Evolutionary conservation across 2,797 vertebrate genomes (phyloP).

Genomic region (Platalea minor): DNA sequence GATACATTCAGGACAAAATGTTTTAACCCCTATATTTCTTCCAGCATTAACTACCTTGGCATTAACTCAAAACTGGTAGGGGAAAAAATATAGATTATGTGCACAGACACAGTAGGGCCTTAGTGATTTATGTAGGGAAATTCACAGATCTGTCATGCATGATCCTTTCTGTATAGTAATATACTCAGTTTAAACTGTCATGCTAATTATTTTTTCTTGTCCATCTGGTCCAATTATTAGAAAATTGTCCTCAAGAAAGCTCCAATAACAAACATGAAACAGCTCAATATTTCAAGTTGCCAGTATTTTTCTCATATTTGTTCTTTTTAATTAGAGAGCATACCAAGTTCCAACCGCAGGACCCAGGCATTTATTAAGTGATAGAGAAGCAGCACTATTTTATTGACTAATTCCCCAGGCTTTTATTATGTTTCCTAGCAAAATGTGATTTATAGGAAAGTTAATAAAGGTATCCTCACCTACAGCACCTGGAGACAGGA

Average conservation of each 20-base stretch:
- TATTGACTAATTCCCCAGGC: slow-evolving; percentile 60
- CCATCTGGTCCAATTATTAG: slow-evolving; percentile 50
- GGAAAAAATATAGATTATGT: neutral
- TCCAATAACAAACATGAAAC: slow-evolving; percentile 36
- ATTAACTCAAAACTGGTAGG: neutral
- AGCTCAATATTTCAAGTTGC: slow-evolving; percentile 51
- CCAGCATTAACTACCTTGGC: neutral
- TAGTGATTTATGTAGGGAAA: slow-evolving; percentile 1
- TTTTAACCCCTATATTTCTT: slow-evolving; percentile 57
- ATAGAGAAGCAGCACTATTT: slow-evolving; percentile 39
- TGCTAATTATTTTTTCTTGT: slow-evolving; percentile 2
- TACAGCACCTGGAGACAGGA: slow-evolving; percentile 55
- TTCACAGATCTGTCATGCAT: neutral
- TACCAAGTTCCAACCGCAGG: neutral
- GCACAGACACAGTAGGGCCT: neutral
- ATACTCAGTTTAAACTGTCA: slow-evolving; percentile 16
- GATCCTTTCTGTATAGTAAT: neutral
- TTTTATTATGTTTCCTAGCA: slow-evolving; percentile 65
- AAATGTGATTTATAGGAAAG: slow-evolving; percentile 61
- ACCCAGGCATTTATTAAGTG: slow-evolving; percentile 52
- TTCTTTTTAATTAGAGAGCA: slow-evolving; percentile 64
- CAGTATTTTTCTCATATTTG: slow-evolving; percentile 55
- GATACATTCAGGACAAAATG: slow-evolving; percentile 14
- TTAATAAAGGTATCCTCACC: slow-evolving; percentile 65
- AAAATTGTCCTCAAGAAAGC: slow-evolving; percentile 23